A percentile compares a stretch with the other conserved stretches of the same genome.
Conservation (phyloP, 1,140 invertebrate species). For the Reticulitermes speratus region DNA sequence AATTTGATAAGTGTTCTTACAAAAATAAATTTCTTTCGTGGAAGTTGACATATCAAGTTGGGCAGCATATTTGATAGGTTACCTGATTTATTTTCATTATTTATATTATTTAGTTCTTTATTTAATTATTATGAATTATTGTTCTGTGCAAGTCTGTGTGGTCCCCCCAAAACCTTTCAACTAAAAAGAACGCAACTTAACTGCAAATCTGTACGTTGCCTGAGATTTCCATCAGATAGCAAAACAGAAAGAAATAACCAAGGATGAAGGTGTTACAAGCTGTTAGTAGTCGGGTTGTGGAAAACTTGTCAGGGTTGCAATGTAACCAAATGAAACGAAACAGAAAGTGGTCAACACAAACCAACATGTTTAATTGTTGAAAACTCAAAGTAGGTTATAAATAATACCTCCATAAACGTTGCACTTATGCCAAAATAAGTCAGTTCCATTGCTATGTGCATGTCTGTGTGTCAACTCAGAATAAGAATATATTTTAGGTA, state of each 20-base stretch:
- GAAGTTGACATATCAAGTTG: conserved; percentile 38
- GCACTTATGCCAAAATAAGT: conserved; percentile 22
- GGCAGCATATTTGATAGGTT: conserved; percentile 39
- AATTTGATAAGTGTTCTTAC: conserved; percentile 39
- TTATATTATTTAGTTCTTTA: conserved; percentile 34
- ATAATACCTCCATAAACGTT: conserved; percentile 24
- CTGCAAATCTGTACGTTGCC: conserved; percentile 21
- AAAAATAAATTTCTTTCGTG: conserved; percentile 40
- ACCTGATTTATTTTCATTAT: conserved; percentile 38
- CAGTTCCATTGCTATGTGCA: conserved; percentile 19
- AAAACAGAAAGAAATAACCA: conserved; percentile 25
- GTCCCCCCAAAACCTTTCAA: conserved; percentile 35
- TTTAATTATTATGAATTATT: conserved; percentile 35
- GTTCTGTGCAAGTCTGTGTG: conserved; percentile 38
- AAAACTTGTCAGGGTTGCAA: background rate
- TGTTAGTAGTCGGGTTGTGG: conserved; percentile 25
- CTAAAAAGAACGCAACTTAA: background rate
- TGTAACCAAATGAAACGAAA: conserved; percentile 22
- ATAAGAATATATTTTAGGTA: background rate
- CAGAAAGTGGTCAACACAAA: conserved; percentile 26
- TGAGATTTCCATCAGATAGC: conserved; percentile 19
- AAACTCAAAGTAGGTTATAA: conserved; percentile 18
- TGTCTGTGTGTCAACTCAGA: background rate
- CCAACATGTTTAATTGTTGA: conserved; percentile 25
- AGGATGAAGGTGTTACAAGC: conserved; percentile 24